Base-by-base conservation (phyloP, 1,140 invertebrate species). In the Euura lappo region DNA sequence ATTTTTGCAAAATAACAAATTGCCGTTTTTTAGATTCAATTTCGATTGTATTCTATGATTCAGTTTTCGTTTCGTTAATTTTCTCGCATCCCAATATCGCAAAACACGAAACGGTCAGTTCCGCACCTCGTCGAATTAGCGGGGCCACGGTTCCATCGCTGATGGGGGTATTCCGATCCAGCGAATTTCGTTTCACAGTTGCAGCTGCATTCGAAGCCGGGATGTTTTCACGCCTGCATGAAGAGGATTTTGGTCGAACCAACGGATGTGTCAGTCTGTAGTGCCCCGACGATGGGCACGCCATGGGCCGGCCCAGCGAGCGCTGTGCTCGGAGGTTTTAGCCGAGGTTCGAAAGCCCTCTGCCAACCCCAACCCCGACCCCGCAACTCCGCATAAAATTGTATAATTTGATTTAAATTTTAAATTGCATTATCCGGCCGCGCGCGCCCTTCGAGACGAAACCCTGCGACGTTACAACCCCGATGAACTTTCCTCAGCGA, bases 321-420 rank as follows among this genome's bases (percentile, higher is more conserved):
- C 51, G 10, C 8, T 60, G 13, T 60, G 13, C 51, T 60, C 51
- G 51, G 51, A 60, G 51, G 51, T 60, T 60, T 28, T 60, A 60
- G 13, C 51, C 51, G 13, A 60, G 51, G 51, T 60, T 60, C 51
- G 51, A 60, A n/a, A 60, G 51, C 3, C 51, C 51, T n/a, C 47
- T 51, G 1, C 47, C 11, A 7, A n/a, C 7, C 51, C 51, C 51
- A 8, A 3, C 6, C 1, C 51, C 51, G 8, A n/a, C 13, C 6
- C 66, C 13, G 66, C 10, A 7, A 8, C 13, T 42, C 66, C 66
- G 66, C 66, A 68, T 68, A 68, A 68, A 44, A 68, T 68, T 68
- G 66, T 68, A 68, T 68, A 68, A 68, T 68, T 68, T 68, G 66
- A 68, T 68, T 68, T 68, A 68, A 68, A 68, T 68, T 68, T 68